Base-by-base conservation (phyloP, 2,888 invertebrate genomes). In the Napeogenes sylphis region DNA sequence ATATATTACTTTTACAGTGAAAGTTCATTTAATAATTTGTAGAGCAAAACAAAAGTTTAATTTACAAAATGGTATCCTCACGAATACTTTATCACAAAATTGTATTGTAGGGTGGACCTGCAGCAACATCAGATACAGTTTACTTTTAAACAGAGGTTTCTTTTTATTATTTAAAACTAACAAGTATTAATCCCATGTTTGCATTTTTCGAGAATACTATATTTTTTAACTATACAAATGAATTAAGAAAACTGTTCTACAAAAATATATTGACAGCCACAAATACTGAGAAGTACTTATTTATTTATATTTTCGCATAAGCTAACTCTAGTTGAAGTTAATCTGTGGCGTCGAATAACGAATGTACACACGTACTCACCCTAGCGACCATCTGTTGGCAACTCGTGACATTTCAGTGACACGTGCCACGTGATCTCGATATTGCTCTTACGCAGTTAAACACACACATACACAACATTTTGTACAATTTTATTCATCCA, bases 331-430 rank as follows among this genome's bases (percentile, higher is more conserved):
- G 55, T 46, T 51, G 32, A 46, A 33, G 2, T 3, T 59, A 60
- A 21, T 53, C 65, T 62, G 38, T 55, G 59, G 14, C 33, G 53
- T 21, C 33, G 62, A 65, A 65, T 62, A 62, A 62, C 65, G 60
- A 62, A 62, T 60, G 60, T 55, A 62, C 59, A 61, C 68, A 63
- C 66, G 65, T 65, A 67, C 67, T 59, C 61, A 45, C 60, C 65
- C 70, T 65, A 65, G 68, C 68, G 65, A 69, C 75, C 76, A 79
- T 76, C 75, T 79, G 79, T 75, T 75, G 72, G 64, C 70, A 67
- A 67, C 69, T 69, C 76, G 76, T 76, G 77, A 77, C 75, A 71
- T 70, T 70, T 70, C 63, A 65, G 61, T 45, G 68, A 67, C 67
- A 71, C 72, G 68, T 66, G 67, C 59, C 59, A 57, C 55, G 56